Conservation (phyloP, 2,888 invertebrate species). For the Rhogogaster chlorosoma region DNA sequence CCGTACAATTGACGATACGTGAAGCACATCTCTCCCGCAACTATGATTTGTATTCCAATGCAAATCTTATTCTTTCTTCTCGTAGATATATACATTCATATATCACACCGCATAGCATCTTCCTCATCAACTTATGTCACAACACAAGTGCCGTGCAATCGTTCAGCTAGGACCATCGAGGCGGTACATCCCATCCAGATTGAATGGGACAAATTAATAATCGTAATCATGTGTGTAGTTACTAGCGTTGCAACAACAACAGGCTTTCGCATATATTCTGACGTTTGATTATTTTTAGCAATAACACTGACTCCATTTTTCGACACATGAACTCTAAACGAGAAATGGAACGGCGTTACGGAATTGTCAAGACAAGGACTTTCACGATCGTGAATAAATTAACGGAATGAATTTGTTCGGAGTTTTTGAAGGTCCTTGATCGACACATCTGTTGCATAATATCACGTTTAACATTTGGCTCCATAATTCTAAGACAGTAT, state of each 20-base stretch:
- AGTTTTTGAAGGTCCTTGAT: slow-evolving; percentile 6
- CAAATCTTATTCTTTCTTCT: neutral
- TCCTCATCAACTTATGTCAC: slow-evolving; percentile 18
- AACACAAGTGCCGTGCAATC: slow-evolving; percentile 32
- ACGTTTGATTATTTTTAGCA: neutral
- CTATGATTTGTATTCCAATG: neutral
- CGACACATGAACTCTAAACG: neutral
- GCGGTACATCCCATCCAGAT: slow-evolving; percentile 49
- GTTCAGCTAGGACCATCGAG: slow-evolving; percentile 1
- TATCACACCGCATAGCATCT: neutral
- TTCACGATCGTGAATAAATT: slow-evolving; percentile 17
- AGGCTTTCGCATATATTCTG: neutral
- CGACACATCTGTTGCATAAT: neutral
- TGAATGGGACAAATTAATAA: slow-evolving; percentile 41
- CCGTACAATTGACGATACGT: slow-evolving; percentile 48
- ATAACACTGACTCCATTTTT: neutral
- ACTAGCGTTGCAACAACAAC: neutral
- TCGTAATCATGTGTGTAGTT: neutral
- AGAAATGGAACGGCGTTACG: neutral
- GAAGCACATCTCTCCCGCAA: slow-evolving; percentile 9
- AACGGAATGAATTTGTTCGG: neutral
- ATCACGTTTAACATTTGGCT: slow-evolving; percentile 16
- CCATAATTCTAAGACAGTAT: slow-evolving; percentile 50
- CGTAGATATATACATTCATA: neutral
- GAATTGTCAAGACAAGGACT: slow-evolving; percentile 14